Base-by-base conservation (phyloP, 2,888 invertebrate genomes). In the Schizaphis graminum region DNA sequence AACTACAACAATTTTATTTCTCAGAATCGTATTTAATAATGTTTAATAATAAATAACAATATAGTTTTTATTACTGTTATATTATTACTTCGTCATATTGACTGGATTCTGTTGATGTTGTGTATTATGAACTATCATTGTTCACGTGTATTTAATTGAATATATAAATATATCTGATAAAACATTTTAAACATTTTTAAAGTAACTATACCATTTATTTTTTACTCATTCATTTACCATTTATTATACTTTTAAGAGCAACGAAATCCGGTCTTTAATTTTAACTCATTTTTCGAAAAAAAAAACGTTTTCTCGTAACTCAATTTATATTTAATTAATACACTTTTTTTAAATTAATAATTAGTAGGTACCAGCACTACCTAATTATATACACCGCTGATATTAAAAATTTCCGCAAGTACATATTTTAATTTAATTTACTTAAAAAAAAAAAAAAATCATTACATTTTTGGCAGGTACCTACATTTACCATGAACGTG, bases 271-370 rank as follows among this genome's bases (percentile, higher is more conserved):
- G 77, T 35, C 77, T 77, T 77, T 77, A 77, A 77, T 77, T 77
- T 77, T 35, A 77, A 21, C 35, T 21, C 7, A 77, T 35, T 77
- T 77, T 35, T 35, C 21, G 21, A 77, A 77, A 77, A 77, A 67
- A 67, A 77, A 77, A 77, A 77, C 21, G 8, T 8, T 77, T 35
- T 41, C 21, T 77, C 21, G 77, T 35, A 77, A 77, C 35, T 77
- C 77, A 77, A 77, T 77, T 77, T 77, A 77, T 77, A 77, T 77
- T 77, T 77, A 77, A 77, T 77, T 77, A 77, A 77, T 77, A 77
- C 77, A 35, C 77, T 77, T 77, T 77, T 77, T 77, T 77, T 35
- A 77, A 77, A 77, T 77, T 77, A 77, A 77, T 77, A 77, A 77
- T 77, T 77, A 77, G 77, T 77, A 77, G 21, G 35, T 77, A 77